Conservation (phyloP, 1,140 invertebrate species). For the Drosophila mojavensis region DNA sequence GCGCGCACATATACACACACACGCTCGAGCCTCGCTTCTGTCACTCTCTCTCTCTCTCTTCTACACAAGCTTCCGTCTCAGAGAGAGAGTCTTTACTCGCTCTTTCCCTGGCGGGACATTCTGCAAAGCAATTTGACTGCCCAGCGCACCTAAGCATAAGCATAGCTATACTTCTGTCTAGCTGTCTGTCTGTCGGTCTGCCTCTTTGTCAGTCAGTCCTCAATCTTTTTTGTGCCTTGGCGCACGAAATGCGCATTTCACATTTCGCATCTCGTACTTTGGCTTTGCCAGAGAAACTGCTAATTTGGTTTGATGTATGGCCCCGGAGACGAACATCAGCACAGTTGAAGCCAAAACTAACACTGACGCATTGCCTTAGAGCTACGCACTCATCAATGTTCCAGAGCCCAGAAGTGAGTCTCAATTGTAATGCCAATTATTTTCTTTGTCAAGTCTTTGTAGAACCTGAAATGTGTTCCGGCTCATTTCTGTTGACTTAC, state of each 20-base stretch:
- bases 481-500: too few relatives aligned
- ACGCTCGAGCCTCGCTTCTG: background rate
- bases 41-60: background rate
- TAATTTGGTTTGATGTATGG: constrained; percentile 81
- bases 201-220: constrained; percentile 1
- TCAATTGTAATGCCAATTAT: too few relatives aligned
- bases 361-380: background rate
- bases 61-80: too few relatives aligned
- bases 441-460: too few relatives aligned
- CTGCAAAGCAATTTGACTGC: constrained; percentile 55
- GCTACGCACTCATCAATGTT: constrained; percentile 31
- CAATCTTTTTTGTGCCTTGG: constrained; percentile 46
- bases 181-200: background rate
- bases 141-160: constrained; percentile 55
- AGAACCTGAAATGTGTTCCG: too few relatives aligned
- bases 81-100: too few relatives aligned
- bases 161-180: constrained; percentile 21
- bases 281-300: constrained; percentile 66
- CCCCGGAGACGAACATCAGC: constrained; percentile 76
- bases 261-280: constrained; percentile 48
- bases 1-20: too few relatives aligned
- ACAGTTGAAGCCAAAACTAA: constrained; percentile 32
- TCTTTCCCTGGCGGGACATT: constrained; percentile 2
- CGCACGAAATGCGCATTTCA: too few relatives aligned
- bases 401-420: too few relatives aligned